Percentiles rank a stretch among this genome's conserved stretches.
phyloP scores from a whole-genome alignment of 2,797 vertebrate species.

The Orestias chungarensis region DNA sequence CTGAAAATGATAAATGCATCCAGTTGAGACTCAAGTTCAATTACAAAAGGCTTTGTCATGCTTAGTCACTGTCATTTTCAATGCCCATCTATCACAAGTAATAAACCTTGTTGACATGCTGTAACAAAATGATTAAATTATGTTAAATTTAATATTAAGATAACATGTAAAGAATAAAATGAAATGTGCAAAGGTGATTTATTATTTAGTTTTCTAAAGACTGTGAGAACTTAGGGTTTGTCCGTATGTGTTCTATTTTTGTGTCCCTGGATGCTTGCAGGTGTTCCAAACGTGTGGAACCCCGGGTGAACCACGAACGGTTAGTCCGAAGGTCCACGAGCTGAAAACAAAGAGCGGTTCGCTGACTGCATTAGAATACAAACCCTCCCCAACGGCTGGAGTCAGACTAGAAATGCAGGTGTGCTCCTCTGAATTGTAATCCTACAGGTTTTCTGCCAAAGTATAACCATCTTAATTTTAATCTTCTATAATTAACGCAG shows the following conservation, averaged over 20 bases:
- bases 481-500: no score
- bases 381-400: constrained; percentile 68
- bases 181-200: not conserved
- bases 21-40: not conserved
- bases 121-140: not conserved
- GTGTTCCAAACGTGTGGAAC: constrained; percentile 89
- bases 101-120: not conserved
- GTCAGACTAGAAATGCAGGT: constrained; percentile 87
- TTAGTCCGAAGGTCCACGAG: constrained; percentile 76
- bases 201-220: not conserved
- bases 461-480: not conserved
- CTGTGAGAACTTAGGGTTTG: not conserved
- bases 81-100: not conserved
- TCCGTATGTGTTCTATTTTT: not conserved
- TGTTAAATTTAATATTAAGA: not conserved
- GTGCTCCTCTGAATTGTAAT: constrained; percentile 34
- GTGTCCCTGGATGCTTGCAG: constrained; percentile 59
- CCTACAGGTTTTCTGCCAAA: not conserved
- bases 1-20: not conserved
- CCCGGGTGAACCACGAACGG: constrained; percentile 82
- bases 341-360: constrained; percentile 77
- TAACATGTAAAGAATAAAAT: not conserved
- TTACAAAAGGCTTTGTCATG: not conserved
- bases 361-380: constrained; percentile 75
- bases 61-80: not conserved